phyloP scores from a whole-genome alignment of 2,797 vertebrate genomes.

The Callimico goeldii region DNA sequence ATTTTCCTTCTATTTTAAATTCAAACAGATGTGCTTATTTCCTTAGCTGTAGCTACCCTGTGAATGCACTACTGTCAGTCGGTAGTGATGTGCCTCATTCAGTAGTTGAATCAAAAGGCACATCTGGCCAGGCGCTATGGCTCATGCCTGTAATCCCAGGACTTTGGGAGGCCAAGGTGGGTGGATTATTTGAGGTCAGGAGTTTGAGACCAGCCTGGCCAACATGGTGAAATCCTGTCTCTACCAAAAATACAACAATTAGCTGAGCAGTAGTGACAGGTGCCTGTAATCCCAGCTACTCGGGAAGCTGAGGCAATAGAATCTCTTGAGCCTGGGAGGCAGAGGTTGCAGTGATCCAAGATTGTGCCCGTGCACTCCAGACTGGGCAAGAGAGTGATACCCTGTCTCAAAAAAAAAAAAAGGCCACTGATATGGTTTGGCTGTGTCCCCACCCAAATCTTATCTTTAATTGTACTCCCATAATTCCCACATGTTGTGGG shows the following conservation, averaged over 20 bases:
- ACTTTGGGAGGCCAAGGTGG: neutral
- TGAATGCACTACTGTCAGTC: neutral
- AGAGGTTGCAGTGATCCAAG: neutral
- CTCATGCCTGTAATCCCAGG: neutral
- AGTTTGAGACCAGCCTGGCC: neutral
- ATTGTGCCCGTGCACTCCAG: neutral
- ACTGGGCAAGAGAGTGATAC: neutral
- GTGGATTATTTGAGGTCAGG: neutral
- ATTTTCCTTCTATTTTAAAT: neutral
- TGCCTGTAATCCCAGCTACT: neutral
- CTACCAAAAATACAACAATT: neutral
- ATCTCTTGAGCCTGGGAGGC: neutral
- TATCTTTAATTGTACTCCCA: no score
- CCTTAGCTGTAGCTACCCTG: neutral
- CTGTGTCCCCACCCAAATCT: neutral
- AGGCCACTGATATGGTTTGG: neutral
- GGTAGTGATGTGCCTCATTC: neutral
- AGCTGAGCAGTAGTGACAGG: neutral
- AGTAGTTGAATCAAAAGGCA: neutral
- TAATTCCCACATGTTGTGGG: no score
- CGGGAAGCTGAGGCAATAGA: neutral
- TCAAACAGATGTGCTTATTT: neutral
- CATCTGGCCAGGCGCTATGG: rapidly evolving
- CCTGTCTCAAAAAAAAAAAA: neutral
- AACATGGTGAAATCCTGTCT: neutral